These are phyloP conservation scores for Oreochromis aureus DNA, from an alignment of 2,113 vertebrate species.

Conservation along the genomic window DNA sequence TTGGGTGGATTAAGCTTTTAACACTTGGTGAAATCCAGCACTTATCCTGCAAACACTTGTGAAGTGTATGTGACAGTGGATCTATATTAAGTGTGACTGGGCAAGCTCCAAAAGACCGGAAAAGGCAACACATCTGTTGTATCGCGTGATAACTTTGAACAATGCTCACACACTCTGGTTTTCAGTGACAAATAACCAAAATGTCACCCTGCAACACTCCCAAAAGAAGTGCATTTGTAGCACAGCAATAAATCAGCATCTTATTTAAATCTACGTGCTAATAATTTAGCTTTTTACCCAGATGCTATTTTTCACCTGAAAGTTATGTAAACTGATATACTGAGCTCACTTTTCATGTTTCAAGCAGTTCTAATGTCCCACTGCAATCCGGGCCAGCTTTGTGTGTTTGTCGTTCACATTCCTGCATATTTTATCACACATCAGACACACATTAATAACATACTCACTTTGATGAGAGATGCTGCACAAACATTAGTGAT, in stretches of 20 bases:
- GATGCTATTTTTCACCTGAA: slow-evolving; percentile 3
- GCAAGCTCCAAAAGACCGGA: slow-evolving; percentile 35
- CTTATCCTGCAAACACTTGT: slow-evolving; percentile 67
- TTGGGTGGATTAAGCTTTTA: slow-evolving; percentile 74
- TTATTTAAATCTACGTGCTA: slow-evolving; percentile 6
- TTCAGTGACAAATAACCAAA: slow-evolving; percentile 26
- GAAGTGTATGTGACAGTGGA: slow-evolving; percentile 59
- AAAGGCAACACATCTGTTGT: slow-evolving; percentile 66
- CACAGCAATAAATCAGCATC: neutral
- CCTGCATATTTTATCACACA: slow-evolving; percentile 49
- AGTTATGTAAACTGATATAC: slow-evolving; percentile 32
- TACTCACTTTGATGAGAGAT: slow-evolving; percentile 57
- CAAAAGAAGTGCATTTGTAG: neutral
- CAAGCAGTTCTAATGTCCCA: slow-evolving; percentile 28
- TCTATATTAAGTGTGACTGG: slow-evolving; percentile 68
- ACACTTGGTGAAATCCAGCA: slow-evolving; percentile 69
- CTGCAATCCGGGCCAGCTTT: slow-evolving; percentile 35
- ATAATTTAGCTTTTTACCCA: neutral
- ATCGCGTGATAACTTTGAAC: slow-evolving; percentile 49
- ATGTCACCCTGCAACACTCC: neutral
- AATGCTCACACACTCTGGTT: slow-evolving; percentile 22
- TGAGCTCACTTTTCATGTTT: slow-evolving; percentile 18
- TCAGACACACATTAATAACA: slow-evolving; percentile 51
- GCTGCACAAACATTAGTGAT: slow-evolving; percentile 47
- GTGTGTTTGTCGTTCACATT: slow-evolving; percentile 37